phyloP scores from a whole-genome alignment of 1,140 invertebrate genomes.

The Kradibia gibbosae region DNA sequence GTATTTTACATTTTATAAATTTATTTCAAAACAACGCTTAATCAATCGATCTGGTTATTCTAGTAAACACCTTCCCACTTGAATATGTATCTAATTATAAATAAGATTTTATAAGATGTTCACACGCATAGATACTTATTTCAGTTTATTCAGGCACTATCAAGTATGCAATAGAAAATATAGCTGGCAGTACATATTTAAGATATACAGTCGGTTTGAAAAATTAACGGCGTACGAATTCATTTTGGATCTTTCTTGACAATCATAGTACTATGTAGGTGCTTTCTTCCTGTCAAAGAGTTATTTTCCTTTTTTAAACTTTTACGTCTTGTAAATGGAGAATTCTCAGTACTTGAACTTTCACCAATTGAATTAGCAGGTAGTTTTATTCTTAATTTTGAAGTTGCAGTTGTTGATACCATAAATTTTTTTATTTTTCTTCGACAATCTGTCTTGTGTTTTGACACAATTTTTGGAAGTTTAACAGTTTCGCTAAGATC shows the following conservation, averaged over 20 bases:
- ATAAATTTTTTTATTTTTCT: constrained; percentile 75
- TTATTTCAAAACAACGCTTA: constrained; percentile 45
- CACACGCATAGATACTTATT: constrained; percentile 11
- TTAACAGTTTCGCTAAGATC: constrained; percentile 68
- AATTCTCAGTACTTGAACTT: constrained; percentile 73
- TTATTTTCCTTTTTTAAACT: constrained; percentile 36
- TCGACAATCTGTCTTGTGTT: constrained; percentile 64
- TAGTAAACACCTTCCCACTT: background rate
- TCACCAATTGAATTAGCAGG: constrained; percentile 64
- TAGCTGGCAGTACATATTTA: constrained; percentile 46
- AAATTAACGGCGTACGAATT: background rate
- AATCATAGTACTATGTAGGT: constrained; percentile 33
- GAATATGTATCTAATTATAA: constrained; percentile 17
- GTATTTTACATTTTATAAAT: constrained; percentile 45
- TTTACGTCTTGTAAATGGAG: constrained; percentile 37
- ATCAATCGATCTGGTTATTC: constrained; percentile 33
- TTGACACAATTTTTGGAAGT: constrained; percentile 63
- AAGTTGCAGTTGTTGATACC: constrained; percentile 18
- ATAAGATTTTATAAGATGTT: constrained; percentile 31
- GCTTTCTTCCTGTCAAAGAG: constrained; percentile 38
- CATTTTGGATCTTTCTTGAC: constrained; percentile 40
- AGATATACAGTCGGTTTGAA: constrained; percentile 24
- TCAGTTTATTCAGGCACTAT: constrained; percentile 30
- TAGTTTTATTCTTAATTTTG: constrained; percentile 59
- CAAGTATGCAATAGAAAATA: constrained; percentile 29